A percentile compares a stretch with the other conserved stretches of the same genome.
Evolutionary conservation across 1,140 invertebrate species (phyloP).

Genomic region (Drosophila paulistorum): DNA sequence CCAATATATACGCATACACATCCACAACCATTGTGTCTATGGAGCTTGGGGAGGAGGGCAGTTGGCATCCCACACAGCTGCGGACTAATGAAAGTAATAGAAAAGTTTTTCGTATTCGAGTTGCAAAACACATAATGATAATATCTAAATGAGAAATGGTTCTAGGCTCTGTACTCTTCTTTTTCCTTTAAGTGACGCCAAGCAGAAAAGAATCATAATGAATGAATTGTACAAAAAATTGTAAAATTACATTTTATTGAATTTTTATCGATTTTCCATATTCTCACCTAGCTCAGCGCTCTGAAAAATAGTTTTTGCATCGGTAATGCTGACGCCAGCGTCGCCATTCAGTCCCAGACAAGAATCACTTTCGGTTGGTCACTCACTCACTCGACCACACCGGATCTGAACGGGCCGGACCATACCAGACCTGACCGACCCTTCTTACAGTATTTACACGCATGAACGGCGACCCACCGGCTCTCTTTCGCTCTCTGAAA

Average conservation of each 20-base stretch:
- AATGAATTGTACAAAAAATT: too few relatives aligned
- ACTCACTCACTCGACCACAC: neutral
- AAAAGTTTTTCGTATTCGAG: constrained; percentile 68
- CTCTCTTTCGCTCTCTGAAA: neutral
- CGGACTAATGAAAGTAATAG: constrained; percentile 65
- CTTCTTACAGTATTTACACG: constrained; percentile 51
- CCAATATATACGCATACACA: constrained; percentile 24
- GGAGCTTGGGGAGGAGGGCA: neutral
- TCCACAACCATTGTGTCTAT: neutral
- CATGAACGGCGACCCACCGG: constrained; percentile 34
- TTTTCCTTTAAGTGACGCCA: too few relatives aligned
- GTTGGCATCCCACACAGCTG: neutral
- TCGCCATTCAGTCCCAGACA: constrained; percentile 35
- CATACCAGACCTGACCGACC: constrained; percentile 35
- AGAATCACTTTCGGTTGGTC: constrained; percentile 8
- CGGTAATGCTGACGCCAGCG: constrained; percentile 63
- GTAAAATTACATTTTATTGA: constrained; percentile 4
- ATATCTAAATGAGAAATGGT: constrained; percentile 12
- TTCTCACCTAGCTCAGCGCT: neutral
- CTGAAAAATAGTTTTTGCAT: constrained; percentile 2
- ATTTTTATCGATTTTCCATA: constrained; percentile 1
- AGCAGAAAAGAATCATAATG: neutral
- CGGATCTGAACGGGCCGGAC: constrained; percentile 9
- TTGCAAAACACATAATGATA: constrained; percentile 52
- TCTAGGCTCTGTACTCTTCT: neutral